Conservation (phyloP, 2,888 invertebrate genomes). For the Sphaerophoria taeniata region DNA sequence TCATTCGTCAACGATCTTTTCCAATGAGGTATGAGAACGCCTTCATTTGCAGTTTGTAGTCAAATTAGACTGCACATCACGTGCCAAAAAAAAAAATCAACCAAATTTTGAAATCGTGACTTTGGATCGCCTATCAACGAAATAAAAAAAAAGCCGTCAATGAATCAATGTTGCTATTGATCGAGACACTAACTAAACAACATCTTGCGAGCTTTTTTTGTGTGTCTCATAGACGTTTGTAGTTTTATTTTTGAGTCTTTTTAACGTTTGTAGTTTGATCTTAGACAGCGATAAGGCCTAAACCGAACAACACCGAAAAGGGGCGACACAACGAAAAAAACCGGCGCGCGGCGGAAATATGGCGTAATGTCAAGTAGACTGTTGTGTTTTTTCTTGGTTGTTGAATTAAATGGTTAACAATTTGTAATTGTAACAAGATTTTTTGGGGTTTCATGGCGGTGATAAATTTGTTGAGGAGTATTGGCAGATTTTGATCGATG, state of each 20-base stretch:
- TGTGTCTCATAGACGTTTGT: background rate
- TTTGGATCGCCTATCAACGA: slow-evolving; percentile 30
- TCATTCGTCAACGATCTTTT: slow-evolving; percentile 6
- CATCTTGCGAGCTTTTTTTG: background rate
- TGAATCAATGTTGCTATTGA: slow-evolving; percentile 51
- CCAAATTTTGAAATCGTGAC: slow-evolving; percentile 51
- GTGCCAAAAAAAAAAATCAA: slow-evolving; percentile 37
- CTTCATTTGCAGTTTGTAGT: slow-evolving; percentile 33
- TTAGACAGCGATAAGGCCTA: slow-evolving; percentile 58
- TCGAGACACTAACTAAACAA: slow-evolving; percentile 44
- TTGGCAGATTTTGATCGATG: no score
- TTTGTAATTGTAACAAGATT: no score
- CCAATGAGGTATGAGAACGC: slow-evolving; percentile 26
- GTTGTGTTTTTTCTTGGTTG: no score
- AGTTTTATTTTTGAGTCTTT: no score
- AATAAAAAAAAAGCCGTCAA: slow-evolving; percentile 18
- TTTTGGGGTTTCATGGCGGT: no score
- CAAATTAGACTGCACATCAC: slow-evolving; percentile 68
- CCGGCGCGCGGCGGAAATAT: no score
- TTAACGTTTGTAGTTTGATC: slow-evolving; percentile 50
- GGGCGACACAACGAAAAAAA: slow-evolving; percentile 46
- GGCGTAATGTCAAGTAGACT: no score
- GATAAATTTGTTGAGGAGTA: no score
- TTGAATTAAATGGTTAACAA: no score
- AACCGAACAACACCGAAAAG: no score